Conservation (phyloP, 2,888 invertebrate genomes). For the Anticlea derivata region DNA sequence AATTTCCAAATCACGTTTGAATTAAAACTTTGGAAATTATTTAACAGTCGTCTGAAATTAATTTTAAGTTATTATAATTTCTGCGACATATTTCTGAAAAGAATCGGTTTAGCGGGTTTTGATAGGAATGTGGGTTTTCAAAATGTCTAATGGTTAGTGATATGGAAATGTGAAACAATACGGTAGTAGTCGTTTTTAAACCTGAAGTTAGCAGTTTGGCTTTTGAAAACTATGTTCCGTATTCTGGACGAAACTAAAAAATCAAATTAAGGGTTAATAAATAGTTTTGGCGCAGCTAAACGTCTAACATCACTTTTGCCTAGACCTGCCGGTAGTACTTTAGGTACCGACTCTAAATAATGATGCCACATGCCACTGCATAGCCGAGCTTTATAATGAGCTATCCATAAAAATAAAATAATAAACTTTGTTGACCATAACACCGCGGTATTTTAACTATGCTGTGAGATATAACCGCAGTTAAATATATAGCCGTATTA, state of each 20-base stretch:
- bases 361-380: not conserved
- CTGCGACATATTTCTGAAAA: not conserved
- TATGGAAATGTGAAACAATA: not conserved
- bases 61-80: constrained; percentile 9
- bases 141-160: not conserved
- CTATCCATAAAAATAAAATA: constrained; percentile 2
- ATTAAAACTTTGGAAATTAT: constrained; percentile 20
- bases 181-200: no score
- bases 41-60: constrained; percentile 7
- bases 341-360: not conserved
- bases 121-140: no score
- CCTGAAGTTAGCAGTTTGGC: no score
- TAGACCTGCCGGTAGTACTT: no score
- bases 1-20: constrained; percentile 29
- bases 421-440: constrained; percentile 5
- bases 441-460: constrained; percentile 6
- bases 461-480: constrained; percentile 1
- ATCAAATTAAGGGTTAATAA: no score
- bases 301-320: no score
- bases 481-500: constrained; percentile 1
- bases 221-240: no score
- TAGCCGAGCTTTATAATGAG: not conserved
- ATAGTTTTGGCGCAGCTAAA: no score
- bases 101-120: not conserved
- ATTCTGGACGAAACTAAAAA: no score